Base-by-base conservation (phyloP, 2,797 vertebrate species). In the Mormyrus proboscirostris region DNA sequence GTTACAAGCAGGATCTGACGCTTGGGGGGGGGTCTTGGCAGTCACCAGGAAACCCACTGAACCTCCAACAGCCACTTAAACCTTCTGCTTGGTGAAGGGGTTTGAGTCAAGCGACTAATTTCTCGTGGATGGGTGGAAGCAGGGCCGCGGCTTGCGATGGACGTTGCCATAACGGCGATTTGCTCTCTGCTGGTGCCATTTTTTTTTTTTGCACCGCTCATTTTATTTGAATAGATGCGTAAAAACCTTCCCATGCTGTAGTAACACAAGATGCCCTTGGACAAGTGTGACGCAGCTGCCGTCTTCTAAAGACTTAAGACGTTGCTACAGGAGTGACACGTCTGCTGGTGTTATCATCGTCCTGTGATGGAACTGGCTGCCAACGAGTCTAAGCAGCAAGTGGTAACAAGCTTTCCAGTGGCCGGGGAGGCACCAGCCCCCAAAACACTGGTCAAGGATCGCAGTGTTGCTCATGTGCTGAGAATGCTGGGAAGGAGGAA, bases 321-420 rank as follows among this genome's bases (percentile, higher is more conserved):
- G 92, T 92, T 91, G 91, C 91, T 91, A 88, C 93, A 88, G 93
- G 92, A 89, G 90, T 93, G 91, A 94, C 91, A 92, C 92, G 91
- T 93, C 92, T 92, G 90, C 90, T 90, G 93, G 93, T 93, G 94
- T 94, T 91, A 92, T 90, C 93, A 93, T 93, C 47, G 12, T 41
- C 51, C 19, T 33, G 51, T 12, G 2, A 19, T 19, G 41, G 55
- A 5, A 41, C 53, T 22, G 53, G 9, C 29, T 65, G 86, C 33
- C 53, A 19, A 19, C 53, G 38, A 8, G 33, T 22, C 57, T 22
- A 22, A 22, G 57, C n/a, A n/a, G 57, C 57, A 9, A 62, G 59
- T 2, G 4, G 16, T 4, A 9, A 12, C 33, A n/a, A 22, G 19
- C 59, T 41, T 44, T 29, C 51, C 53, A 4, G 29, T 41, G 53